Evolutionary conservation across 2,113 vertebrate species (phyloP).

Genomic region (Glaucomys volans): DNA sequence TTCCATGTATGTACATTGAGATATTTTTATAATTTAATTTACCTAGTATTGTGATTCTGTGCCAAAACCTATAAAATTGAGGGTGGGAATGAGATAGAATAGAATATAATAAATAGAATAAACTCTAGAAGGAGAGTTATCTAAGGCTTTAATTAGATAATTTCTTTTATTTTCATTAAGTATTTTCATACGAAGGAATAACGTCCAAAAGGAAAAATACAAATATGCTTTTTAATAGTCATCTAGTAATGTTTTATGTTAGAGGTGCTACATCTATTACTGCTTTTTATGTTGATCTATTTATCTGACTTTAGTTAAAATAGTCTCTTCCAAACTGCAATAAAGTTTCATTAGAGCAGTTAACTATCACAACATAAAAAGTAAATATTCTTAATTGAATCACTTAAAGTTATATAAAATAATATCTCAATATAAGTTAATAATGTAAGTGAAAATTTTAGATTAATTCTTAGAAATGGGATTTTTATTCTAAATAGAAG

Average conservation of each 20-base stretch:
- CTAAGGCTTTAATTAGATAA: neutral
- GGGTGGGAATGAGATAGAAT: neutral
- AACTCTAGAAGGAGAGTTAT: neutral
- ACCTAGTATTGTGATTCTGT: neutral
- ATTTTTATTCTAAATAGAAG: neutral
- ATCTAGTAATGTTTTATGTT: neutral
- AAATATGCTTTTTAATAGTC: neutral
- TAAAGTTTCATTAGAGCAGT: neutral
- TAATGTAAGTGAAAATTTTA: neutral
- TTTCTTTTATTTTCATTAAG: constrained; percentile 19
- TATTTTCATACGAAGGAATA: neutral
- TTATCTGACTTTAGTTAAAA: neutral
- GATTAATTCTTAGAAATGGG: neutral
- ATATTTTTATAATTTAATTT: neutral
- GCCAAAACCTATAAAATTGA: neutral
- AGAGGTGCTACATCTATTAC: neutral
- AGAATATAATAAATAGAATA: neutral
- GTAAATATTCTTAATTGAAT: neutral
- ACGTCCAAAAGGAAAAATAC: neutral
- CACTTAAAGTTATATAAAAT: neutral
- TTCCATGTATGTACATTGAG: neutral
- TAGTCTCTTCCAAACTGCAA: neutral
- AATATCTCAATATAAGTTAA: neutral
- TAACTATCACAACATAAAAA: neutral
- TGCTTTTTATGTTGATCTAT: neutral